Conservation (phyloP, 2,888 invertebrate genomes). For the Melanargia galathea region DNA sequence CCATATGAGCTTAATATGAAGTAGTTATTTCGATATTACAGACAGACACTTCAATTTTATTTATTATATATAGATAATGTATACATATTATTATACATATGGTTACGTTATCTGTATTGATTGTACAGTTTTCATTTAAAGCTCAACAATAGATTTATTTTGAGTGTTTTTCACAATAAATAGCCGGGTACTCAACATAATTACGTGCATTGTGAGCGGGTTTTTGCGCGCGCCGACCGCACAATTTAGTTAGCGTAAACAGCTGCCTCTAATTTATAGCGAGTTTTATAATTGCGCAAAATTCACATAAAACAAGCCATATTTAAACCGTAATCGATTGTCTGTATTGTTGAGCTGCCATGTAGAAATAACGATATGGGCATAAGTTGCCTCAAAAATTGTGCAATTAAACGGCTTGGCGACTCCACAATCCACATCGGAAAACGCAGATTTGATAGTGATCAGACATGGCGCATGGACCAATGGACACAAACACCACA, state of each 20-base stretch:
- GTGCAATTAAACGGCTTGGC: neutral
- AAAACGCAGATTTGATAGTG: neutral
- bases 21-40: no score
- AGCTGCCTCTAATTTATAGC: constrained; percentile 44
- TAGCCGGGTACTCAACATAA: constrained; percentile 33
- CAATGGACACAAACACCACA: no score
- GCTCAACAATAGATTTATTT: constrained; percentile 17
- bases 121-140: constrained; percentile 10
- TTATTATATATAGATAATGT: no score
- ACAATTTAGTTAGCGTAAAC: constrained; percentile 45
- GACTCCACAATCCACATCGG: neutral
- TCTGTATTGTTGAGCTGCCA: constrained; percentile 30
- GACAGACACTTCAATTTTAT: no score
- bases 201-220: constrained; percentile 35
- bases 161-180: constrained; percentile 23
- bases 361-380: constrained; percentile 7
- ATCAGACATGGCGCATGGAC: no score
- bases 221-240: constrained; percentile 41
- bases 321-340: constrained; percentile 37
- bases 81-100: no score
- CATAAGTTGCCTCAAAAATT: constrained; percentile 11
- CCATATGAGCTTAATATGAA: no score
- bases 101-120: neutral
- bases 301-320: constrained; percentile 36
- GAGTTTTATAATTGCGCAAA: constrained; percentile 45